Evolutionary conservation across 2,797 vertebrate genomes (phyloP).

Genomic region (Enteromius viviparus): DNA sequence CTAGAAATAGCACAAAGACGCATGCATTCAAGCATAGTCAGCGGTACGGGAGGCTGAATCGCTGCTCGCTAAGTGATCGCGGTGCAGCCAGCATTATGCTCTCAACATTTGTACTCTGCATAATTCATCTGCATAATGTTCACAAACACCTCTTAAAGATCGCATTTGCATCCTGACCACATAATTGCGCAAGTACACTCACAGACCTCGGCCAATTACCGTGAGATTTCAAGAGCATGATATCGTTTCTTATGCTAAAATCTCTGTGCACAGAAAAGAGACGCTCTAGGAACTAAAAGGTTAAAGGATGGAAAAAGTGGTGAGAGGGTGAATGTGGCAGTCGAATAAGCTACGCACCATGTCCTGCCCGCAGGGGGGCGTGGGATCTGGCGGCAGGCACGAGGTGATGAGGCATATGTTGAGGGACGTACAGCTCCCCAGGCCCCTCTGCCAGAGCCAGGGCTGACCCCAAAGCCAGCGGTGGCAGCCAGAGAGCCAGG

Average conservation of each 20-base stretch:
- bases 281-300: conserved; percentile 17
- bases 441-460: conserved; percentile 49
- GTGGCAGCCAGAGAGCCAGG: conserved; percentile 52
- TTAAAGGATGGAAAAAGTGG: conserved; percentile 15
- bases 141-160: conserved; percentile 53
- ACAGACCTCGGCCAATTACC: conserved; percentile 7
- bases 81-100: conserved; percentile 38
- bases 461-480: conserved; percentile 48
- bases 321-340: conserved; percentile 31
- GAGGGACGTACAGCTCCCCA: conserved; percentile 44
- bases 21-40: conserved; percentile 35
- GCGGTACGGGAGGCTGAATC: conserved; percentile 4
- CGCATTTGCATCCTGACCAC: conserved; percentile 55
- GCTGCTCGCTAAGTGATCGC: conserved; percentile 23
- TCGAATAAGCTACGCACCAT: conserved; percentile 59
- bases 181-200: conserved; percentile 46
- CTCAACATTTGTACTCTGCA: conserved; percentile 45
- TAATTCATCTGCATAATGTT: conserved; percentile 51
- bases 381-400: conserved; percentile 54
- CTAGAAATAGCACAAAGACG: conserved; percentile 34
- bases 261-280: neutral
- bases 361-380: conserved; percentile 62
- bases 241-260: conserved; percentile 1
- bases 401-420: conserved; percentile 53
- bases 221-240: conserved; percentile 37